phyloP scores from a whole-genome alignment of 2,797 vertebrate genomes.

The Leucoraja ocellata region DNA sequence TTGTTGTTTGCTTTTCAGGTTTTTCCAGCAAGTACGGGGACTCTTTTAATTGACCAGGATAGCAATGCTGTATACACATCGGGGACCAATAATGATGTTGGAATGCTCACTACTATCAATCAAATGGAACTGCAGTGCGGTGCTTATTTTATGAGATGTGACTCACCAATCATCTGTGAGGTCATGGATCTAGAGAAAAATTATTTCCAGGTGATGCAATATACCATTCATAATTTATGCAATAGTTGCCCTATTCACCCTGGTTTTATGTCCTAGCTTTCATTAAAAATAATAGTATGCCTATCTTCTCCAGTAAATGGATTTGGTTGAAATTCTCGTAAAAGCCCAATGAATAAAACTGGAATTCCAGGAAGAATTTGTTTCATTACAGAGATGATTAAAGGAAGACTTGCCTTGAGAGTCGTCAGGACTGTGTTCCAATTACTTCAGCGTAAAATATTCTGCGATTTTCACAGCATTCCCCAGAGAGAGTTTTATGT shows the following conservation, averaged over 20 bases:
- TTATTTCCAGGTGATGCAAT: conserved; percentile 68
- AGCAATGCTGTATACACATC: conserved; percentile 67
- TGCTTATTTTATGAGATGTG: conserved; percentile 75
- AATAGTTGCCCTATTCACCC: neutral
- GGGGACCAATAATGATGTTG: conserved; percentile 45
- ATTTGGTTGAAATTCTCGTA: neutral
- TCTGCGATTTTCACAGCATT: neutral
- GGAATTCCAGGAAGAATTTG: neutral
- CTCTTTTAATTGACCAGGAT: conserved; percentile 66
- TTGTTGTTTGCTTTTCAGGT: conserved; percentile 57
- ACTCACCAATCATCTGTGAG: conserved; percentile 62
- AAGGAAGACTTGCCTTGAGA: neutral
- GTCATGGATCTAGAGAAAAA: conserved; percentile 71
- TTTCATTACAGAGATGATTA: neutral
- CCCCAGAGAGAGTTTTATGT: neutral
- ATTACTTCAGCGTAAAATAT: neutral
- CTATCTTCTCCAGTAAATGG: neutral
- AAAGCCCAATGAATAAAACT: neutral
- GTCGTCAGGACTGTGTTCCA: neutral
- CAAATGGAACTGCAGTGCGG: conserved; percentile 51
- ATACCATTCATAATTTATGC: neutral
- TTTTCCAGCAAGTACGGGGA: conserved; percentile 60
- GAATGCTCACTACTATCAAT: conserved; percentile 37
- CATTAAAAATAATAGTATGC: neutral
- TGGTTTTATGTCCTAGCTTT: neutral